These are phyloP conservation scores for Dicerorhinus sumatrensis DNA, from an alignment of 2,113 vertebrate genomes.

Conservation along the genomic window DNA sequence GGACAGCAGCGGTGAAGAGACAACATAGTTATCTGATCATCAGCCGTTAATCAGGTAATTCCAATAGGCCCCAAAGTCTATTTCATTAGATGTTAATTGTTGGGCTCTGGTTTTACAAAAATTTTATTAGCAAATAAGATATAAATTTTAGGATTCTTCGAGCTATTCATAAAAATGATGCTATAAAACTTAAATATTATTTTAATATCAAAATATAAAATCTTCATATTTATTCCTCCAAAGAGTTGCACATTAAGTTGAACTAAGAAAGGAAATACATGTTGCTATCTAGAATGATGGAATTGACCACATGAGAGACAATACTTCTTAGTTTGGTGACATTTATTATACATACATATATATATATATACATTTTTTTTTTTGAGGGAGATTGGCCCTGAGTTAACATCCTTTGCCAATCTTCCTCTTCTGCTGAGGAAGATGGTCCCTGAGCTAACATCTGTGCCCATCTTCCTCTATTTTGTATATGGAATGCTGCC, in stretches of 20 bases:
- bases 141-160: neutral
- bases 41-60: neutral
- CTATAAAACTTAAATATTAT: neutral
- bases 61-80: neutral
- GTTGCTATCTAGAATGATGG: neutral
- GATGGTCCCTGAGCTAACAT: too few species aligned
- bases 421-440: too few species aligned
- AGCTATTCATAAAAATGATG: neutral
- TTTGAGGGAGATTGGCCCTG: too few species aligned
- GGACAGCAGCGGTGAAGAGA: neutral
- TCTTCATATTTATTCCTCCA: neutral
- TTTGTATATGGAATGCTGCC: too few species aligned
- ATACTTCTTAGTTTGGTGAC: neutral
- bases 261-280: neutral
- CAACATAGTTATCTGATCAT: neutral
- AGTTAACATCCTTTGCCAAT: too few species aligned
- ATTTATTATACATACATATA: too few species aligned
- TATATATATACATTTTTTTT: neutral
- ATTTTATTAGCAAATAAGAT: neutral
- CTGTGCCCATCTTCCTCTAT: too few species aligned
- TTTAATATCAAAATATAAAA: neutral
- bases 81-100: neutral
- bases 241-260: neutral
- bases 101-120: neutral
- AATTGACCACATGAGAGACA: neutral